These are phyloP conservation scores for Macrosteles quadrilineatus DNA, from an alignment of 1,140 invertebrate genomes.

Conservation along the genomic window DNA sequence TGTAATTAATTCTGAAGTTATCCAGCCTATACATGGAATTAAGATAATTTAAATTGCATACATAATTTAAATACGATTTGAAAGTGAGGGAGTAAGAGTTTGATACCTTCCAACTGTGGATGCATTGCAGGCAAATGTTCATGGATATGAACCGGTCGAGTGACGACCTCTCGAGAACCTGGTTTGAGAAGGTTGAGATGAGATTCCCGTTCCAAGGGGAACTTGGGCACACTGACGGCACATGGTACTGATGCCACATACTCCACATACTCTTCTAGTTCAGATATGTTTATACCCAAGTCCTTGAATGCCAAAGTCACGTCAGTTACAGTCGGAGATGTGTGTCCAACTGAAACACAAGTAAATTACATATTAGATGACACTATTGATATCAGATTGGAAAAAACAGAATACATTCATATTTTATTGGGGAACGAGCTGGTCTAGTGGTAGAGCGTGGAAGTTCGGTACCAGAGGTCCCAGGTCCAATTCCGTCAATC, in stretches of 20 bases:
- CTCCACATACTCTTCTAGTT: conserved; percentile 84
- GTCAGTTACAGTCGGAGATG: conserved; percentile 84
- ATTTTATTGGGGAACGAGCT: no score
- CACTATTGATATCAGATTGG: no score
- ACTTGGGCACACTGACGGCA: conserved; percentile 67
- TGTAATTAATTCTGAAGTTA: no score
- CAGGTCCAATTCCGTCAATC: no score
- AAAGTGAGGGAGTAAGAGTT: no score
- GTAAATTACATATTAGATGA: no score
- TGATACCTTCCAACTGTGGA: conserved; percentile 62
- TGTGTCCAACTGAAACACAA: conserved; percentile 73
- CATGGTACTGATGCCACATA: conserved; percentile 79
- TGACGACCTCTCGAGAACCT: conserved; percentile 87
- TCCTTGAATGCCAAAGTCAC: conserved; percentile 83
- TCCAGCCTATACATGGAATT: no score
- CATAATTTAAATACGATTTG: no score
- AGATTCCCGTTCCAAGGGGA: conserved; percentile 73
- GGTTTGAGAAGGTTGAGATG: conserved; percentile 92
- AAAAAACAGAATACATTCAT: no score
- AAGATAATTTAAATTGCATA: no score
- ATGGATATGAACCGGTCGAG: conserved; percentile 85
- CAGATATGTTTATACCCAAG: conserved; percentile 76
- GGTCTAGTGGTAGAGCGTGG: no score
- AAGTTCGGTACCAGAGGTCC: no score
- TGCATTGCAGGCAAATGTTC: conserved; percentile 92